Percentiles rank a stretch among this genome's conserved stretches.
phyloP scores from a whole-genome alignment of 2,113 vertebrate genomes.

The Callocephalon fimbriatum region DNA sequence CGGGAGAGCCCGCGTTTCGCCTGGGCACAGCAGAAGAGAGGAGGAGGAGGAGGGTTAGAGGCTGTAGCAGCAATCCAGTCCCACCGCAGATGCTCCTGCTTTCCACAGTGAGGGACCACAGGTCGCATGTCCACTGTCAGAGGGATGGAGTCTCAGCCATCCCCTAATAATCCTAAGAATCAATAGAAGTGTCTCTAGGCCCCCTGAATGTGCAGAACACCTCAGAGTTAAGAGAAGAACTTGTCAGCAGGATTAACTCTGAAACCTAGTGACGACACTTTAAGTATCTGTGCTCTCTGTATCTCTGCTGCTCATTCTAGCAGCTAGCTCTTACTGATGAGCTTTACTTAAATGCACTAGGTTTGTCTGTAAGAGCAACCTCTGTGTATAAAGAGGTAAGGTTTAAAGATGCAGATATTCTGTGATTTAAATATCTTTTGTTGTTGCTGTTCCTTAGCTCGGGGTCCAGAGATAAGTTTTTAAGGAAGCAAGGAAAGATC shows the following conservation, averaged over 20 bases:
- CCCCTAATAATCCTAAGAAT: neutral
- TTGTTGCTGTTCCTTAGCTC: neutral
- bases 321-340: constrained; percentile 25
- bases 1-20: neutral
- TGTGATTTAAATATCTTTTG: neutral
- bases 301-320: neutral
- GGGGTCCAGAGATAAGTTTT: neutral
- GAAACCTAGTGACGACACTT: constrained; percentile 21
- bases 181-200: neutral
- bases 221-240: neutral
- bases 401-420: constrained; percentile 38
- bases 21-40: neutral
- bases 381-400: neutral
- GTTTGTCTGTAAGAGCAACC: neutral
- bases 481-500: neutral
- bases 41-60: neutral
- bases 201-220: neutral
- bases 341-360: neutral
- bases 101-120: rapidly evolving
- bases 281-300: neutral
- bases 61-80: neutral
- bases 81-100: neutral
- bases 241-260: constrained; percentile 31
- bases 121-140: neutral
- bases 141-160: neutral